These are phyloP conservation scores for Oreamnos americanus DNA, from an alignment of 2,113 vertebrate species.

Conservation along the genomic window DNA sequence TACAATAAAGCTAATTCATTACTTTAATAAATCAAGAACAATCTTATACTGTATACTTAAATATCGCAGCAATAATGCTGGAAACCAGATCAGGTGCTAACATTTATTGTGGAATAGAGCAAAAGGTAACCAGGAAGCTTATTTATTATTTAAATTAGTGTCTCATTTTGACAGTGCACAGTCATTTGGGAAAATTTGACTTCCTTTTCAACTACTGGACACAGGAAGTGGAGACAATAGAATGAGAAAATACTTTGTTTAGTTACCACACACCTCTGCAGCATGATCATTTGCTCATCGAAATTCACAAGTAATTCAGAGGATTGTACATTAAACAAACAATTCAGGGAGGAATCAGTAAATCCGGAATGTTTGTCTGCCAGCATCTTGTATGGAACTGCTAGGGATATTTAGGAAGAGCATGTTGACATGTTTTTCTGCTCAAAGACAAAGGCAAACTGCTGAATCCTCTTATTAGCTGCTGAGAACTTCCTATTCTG, in stretches of 20 bases:
- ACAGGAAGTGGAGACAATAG: constrained; percentile 73
- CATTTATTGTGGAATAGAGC: constrained; percentile 64
- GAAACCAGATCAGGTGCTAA: constrained; percentile 80
- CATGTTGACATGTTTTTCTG: constrained; percentile 68
- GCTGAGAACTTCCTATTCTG: constrained; percentile 30
- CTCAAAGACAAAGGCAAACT: constrained; percentile 72
- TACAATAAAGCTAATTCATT: constrained; percentile 88
- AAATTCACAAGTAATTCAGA: constrained; percentile 70
- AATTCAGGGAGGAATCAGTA: constrained; percentile 57
- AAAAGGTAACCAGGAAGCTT: constrained; percentile 70
- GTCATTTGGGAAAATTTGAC: constrained; percentile 72
- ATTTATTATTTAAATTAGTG: constrained; percentile 80
- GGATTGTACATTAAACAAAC: constrained; percentile 72
- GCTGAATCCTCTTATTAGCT: constrained; percentile 67
- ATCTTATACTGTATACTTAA: constrained; percentile 71
- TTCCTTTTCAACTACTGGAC: constrained; percentile 60
- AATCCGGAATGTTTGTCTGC: constrained; percentile 68
- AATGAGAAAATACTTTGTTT: constrained; percentile 71
- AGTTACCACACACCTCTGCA: constrained; percentile 65
- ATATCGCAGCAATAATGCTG: constrained; percentile 71
- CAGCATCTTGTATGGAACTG: constrained; percentile 68
- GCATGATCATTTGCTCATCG: constrained; percentile 74
- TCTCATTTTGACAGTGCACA: constrained; percentile 71
- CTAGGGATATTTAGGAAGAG: constrained; percentile 70
- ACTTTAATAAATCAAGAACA: constrained; percentile 86